These are phyloP conservation scores for Catostylus mosaicus DNA, from an alignment of 30 jellyfish, hydroid and myxozoan species.

Conservation along the genomic window DNA sequence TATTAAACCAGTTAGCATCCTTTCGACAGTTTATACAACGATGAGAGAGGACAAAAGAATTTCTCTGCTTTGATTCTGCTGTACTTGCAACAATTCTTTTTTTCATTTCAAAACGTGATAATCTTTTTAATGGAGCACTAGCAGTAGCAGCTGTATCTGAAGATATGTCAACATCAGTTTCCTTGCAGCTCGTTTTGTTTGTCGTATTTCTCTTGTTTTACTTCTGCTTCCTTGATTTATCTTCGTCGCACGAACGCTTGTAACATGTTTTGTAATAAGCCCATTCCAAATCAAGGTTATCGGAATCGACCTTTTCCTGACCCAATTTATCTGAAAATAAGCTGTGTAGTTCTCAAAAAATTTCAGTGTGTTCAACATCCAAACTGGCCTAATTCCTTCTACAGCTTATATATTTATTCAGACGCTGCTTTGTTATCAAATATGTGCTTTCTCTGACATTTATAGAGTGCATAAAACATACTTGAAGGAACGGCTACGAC, in stretches of 20 bases:
- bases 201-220: slow-evolving; percentile 22
- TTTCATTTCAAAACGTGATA: slow-evolving; percentile 32
- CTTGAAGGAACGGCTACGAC: too few species aligned
- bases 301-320: slow-evolving; percentile 26
- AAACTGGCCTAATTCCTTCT: too few species aligned
- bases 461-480: too few species aligned
- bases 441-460: too few species aligned
- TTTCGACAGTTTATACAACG: slow-evolving; percentile 38
- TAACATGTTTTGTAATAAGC: slow-evolving; percentile 34
- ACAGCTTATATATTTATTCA: too few species aligned
- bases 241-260: slow-evolving; percentile 55
- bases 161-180: slow-evolving; percentile 32
- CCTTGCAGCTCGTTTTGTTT: slow-evolving; percentile 44
- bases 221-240: slow-evolving; percentile 26
- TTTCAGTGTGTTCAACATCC: too few species aligned
- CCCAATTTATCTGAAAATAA: too few species aligned
- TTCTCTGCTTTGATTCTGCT: slow-evolving; percentile 54
- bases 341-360: too few species aligned
- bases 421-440: too few species aligned
- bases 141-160: background rate
- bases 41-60: slow-evolving; percentile 48
- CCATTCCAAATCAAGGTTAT: slow-evolving; percentile 43
- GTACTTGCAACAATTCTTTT: slow-evolving; percentile 29
- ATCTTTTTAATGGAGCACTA: slow-evolving; percentile 26
- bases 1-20: slow-evolving; percentile 29